A percentile compares a stretch with the other conserved stretches of the same genome.
phyloP scores from a whole-genome alignment of 2,888 invertebrate genomes.

The Gortyna flavago region DNA sequence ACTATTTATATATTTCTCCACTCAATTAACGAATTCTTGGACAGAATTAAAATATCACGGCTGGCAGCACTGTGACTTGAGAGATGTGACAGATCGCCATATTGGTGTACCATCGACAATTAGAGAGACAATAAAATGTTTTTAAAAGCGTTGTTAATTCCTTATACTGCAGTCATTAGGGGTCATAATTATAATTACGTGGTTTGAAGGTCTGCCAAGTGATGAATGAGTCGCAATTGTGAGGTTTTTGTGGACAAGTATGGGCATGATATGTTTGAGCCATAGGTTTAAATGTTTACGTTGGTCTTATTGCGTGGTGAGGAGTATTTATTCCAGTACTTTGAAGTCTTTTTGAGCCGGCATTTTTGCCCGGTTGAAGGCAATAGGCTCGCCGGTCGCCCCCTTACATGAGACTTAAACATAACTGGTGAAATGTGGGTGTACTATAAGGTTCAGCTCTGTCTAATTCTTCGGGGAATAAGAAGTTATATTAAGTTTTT shows the following conservation, averaged over 20 bases:
- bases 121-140: conserved; percentile 74
- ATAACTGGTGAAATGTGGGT: neutral
- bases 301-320: neutral
- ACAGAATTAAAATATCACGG: conserved; percentile 67
- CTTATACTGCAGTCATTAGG: conserved; percentile 76
- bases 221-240: conserved; percentile 65
- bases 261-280: conserved; percentile 48
- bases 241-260: conserved; percentile 47
- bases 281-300: conserved; percentile 28
- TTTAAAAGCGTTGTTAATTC: conserved; percentile 73
- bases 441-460: neutral
- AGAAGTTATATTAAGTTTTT: too few relatives aligned
- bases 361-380: neutral
- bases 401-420: neutral
- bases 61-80: conserved; percentile 58
- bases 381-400: too few relatives aligned
- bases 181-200: conserved; percentile 69
- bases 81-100: conserved; percentile 69
- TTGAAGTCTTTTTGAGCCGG: neutral
- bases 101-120: conserved; percentile 72
- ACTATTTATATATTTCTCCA: conserved; percentile 50
- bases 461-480: too few relatives aligned
- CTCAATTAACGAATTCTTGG: conserved; percentile 62
- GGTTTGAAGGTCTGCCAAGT: conserved; percentile 60
- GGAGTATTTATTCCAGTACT: neutral